phyloP scores from a whole-genome alignment of 2,888 invertebrate genomes.

The Spialia ferax region DNA sequence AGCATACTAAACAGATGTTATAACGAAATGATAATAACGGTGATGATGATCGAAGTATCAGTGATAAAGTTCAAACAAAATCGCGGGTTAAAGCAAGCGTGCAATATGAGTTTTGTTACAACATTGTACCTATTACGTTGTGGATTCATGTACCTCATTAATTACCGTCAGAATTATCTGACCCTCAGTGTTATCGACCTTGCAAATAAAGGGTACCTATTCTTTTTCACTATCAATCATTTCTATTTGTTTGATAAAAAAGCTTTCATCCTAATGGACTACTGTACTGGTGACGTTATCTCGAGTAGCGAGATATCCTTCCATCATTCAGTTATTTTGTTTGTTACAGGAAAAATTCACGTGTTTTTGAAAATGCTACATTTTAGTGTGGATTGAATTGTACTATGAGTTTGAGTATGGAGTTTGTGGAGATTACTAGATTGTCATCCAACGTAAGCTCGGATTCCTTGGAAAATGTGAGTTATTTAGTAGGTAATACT shows the following conservation, averaged over 20 bases:
- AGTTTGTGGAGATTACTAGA: slow-evolving; percentile 44
- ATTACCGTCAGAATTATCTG: slow-evolving; percentile 30
- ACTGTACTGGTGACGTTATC: slow-evolving; percentile 64
- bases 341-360: slow-evolving; percentile 12
- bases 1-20: too few relatives aligned
- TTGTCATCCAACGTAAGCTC: background rate
- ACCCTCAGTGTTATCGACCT: slow-evolving; percentile 32
- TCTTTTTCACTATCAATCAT: slow-evolving; percentile 50
- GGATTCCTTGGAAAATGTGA: background rate
- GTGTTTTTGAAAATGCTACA: slow-evolving; percentile 19
- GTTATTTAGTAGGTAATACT: too few relatives aligned
- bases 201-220: slow-evolving; percentile 43
- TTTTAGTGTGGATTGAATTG: background rate
- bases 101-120: background rate
- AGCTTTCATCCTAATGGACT: slow-evolving; percentile 82
- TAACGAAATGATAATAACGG: background rate
- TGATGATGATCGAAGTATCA: background rate
- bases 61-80: background rate
- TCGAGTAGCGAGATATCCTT: slow-evolving; percentile 51
- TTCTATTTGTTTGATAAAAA: slow-evolving; percentile 65
- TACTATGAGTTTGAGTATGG: slow-evolving; percentile 42
- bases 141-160: slow-evolving; percentile 18
- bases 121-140: background rate
- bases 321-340: slow-evolving; percentile 33
- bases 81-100: background rate